Evolutionary conservation across 1,140 invertebrate species (phyloP), one percentile per base, ranked within the genome.

Genomic region (Danaus plexippus): DNA sequence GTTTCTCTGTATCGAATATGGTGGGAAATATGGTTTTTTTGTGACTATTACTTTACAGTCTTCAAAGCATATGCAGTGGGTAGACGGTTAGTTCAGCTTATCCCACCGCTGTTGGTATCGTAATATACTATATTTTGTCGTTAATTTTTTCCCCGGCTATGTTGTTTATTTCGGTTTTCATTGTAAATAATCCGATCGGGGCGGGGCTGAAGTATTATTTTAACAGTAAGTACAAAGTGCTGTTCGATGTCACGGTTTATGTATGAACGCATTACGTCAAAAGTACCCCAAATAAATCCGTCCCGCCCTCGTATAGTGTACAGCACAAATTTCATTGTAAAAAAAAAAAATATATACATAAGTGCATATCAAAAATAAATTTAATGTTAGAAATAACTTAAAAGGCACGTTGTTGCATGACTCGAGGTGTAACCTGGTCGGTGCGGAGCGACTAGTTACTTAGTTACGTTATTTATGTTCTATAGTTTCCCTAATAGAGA

Each of bases 301-400:
- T 60, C 47, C 64, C 65, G 54, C 61, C 58, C 52, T 61, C 58
- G 62, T 60, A 69, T 80, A 79, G 65, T 83, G 83, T 86, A 84
- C 80, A 83, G 83, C 83, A 86, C 80, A 84, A 86, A 84, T 72
- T 65, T 80, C 74, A 78, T 77, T 86, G 80, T 83, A 83, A 81
- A 78, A 73, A 81, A 78, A 73, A 81, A 71, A 73, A 73, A 69
- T 60, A 61, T 80, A 78, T 75, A 80, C 64, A 72, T 86, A 86
- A 86, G 80, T 76, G 83, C 83, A 84, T 84, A 86, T 86, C 80
- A 84, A 75, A 32, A 71, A 67, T 80, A 82, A 81, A 78, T 76
- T 69, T 77, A 83, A 77, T 76, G 69, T 80, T 80, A 83, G 75
- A 64, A 32, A 65, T 77, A 81, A 73, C 73, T 76, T 47, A 72